Evolutionary conservation across 2,797 vertebrate species (phyloP).

Genomic region (Poecilia gillii): DNA sequence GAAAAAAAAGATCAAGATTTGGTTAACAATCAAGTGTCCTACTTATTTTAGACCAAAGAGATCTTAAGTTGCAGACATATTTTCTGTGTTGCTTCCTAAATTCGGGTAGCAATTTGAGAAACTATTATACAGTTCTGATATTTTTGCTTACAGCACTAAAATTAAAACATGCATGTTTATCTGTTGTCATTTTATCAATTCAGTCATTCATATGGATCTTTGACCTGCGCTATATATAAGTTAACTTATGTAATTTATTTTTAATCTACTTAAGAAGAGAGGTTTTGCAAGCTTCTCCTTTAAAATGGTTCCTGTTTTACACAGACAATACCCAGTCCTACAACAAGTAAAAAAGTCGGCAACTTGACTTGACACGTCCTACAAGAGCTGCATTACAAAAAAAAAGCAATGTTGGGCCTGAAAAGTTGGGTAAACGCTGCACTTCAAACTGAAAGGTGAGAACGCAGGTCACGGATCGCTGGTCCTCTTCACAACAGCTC

Average conservation of each 20-base stretch:
- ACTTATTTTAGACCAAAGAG: not conserved
- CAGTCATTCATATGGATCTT: not conserved
- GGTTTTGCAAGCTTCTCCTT: not conserved
- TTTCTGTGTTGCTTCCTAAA: not conserved
- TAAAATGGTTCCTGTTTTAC: not conserved
- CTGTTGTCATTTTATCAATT: not conserved
- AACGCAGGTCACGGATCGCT: constrained; percentile 31
- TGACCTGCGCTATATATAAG: not conserved
- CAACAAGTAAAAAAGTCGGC: constrained; percentile 8
- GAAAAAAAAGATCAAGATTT: not conserved
- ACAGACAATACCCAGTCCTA: not conserved
- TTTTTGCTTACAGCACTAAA: not conserved
- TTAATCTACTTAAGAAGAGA: not conserved
- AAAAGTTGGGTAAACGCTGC: constrained; percentile 39
- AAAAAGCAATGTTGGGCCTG: constrained; percentile 21
- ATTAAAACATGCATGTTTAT: not conserved
- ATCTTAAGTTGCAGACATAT: not conserved
- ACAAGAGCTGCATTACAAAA: constrained; percentile 8
- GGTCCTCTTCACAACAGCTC: not conserved
- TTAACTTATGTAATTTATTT: too few species aligned
- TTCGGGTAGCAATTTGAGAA: not conserved
- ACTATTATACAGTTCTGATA: not conserved
- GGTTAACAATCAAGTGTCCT: not conserved
- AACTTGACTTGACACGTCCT: not conserved
- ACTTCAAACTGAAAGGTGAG: constrained; percentile 20